Evolutionary conservation across 2,888 invertebrate genomes (phyloP).

Genomic region (Tridacna crocea): DNA sequence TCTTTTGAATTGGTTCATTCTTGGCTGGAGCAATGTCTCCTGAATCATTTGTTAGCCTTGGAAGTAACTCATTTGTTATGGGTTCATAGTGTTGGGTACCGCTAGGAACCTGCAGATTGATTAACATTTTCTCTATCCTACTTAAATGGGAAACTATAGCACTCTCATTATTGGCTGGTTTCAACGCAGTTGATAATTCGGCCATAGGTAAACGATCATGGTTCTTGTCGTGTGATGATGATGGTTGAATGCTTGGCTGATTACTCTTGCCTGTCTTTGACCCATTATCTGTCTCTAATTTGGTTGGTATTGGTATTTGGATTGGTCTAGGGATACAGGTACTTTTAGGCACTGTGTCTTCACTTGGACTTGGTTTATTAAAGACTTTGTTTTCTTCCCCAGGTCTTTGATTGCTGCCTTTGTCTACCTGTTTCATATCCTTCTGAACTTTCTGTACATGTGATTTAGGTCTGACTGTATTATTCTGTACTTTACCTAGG

Average conservation of each 20-base stretch:
- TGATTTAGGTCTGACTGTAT: no score
- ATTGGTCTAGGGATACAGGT: slow-evolving; percentile 1
- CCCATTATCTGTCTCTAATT: no score
- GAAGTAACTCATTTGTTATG: no score
- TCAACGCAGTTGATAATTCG: not conserved
- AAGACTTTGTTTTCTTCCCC: not conserved
- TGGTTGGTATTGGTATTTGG: slow-evolving; percentile 6
- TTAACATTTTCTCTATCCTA: not conserved
- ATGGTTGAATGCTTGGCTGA: no score
- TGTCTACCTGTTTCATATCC: no score
- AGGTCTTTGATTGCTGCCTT: no score
- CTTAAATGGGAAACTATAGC: not conserved
- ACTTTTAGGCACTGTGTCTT: not conserved
- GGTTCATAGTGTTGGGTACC: no score
- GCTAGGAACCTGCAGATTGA: not conserved
- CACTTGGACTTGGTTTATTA: not conserved
- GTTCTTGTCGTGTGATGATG: no score
- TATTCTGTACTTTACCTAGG: no score
- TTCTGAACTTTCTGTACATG: no score
- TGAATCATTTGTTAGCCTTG: not conserved
- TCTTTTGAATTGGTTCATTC: slow-evolving; percentile 1
- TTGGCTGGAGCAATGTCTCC: not conserved
- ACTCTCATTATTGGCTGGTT: not conserved
- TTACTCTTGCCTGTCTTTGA: no score
- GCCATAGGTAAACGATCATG: no score